phyloP scores from a whole-genome alignment of 2,888 invertebrate species.

The Clusia tigrina region DNA sequence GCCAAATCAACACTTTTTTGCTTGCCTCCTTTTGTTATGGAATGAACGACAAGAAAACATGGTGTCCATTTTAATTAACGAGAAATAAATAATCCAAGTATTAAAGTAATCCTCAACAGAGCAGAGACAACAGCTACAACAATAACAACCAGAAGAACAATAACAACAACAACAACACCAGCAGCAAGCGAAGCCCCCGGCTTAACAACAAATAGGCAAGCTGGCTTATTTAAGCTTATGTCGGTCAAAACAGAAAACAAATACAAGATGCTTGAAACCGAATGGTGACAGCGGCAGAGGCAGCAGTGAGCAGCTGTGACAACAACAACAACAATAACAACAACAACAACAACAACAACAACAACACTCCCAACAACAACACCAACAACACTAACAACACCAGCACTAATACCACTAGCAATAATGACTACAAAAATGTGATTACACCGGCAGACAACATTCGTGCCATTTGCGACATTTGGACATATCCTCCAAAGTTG shows the following conservation, averaged over 20 bases:
- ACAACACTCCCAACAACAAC: background rate
- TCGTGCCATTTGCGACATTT: too few species aligned
- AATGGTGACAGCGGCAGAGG: background rate
- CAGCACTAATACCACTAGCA: background rate
- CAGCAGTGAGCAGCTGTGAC: background rate
- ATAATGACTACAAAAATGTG: background rate
- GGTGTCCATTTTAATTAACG: conserved; percentile 9
- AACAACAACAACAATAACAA: conserved; percentile 1
- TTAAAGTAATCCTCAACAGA: conserved; percentile 1
- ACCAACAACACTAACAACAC: background rate
- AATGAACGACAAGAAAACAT: background rate
- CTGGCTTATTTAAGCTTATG: background rate
- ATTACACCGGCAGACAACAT: too few species aligned
- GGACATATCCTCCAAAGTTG: too few species aligned
- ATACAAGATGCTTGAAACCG: background rate
- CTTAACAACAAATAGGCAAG: background rate
- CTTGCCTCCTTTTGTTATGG: background rate
- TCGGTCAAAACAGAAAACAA: background rate
- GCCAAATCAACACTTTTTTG: background rate
- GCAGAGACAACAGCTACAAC: background rate
- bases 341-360: background rate
- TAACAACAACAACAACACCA: background rate
- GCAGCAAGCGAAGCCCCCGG: background rate
- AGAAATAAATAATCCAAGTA: conserved; percentile 10
- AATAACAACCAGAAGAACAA: background rate